Evolutionary conservation across 2,888 invertebrate genomes (phyloP).

Genomic region (Hydrotaea diabolus): DNA sequence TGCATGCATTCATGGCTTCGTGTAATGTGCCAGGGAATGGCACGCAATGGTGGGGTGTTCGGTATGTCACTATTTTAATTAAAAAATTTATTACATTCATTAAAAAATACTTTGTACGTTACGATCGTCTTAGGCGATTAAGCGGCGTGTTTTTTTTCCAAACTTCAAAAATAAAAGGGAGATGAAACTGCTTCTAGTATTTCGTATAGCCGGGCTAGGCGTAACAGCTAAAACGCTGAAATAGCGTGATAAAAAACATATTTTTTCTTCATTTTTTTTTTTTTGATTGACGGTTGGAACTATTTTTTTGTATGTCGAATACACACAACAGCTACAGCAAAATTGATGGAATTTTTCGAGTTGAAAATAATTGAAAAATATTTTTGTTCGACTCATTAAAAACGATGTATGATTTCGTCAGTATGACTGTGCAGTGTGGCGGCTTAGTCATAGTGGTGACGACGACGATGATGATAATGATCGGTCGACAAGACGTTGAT

Average conservation of each 20-base stretch:
- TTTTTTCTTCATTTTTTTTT: neutral
- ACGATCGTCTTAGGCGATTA: neutral
- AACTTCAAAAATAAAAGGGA: neutral
- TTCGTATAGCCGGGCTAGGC: neutral
- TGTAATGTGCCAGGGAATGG: neutral
- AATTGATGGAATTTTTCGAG: constrained; percentile 5
- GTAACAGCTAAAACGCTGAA: neutral
- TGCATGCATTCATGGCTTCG: neutral
- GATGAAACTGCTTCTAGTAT: neutral
- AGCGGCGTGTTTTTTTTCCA: neutral
- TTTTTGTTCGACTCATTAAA: constrained; percentile 4
- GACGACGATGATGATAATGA: too few species aligned
- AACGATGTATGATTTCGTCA: neutral
- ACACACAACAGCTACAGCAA: neutral
- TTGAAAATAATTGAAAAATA: constrained; percentile 12
- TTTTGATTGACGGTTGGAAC: constrained; percentile 18
- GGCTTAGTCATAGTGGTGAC: too few species aligned
- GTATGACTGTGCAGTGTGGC: neutral
- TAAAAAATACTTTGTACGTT: neutral
- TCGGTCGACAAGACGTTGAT: too few species aligned
- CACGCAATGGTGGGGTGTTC: neutral
- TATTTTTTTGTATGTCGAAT: neutral
- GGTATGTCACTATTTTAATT: constrained; percentile 10
- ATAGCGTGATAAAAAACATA: constrained; percentile 7
- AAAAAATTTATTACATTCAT: neutral